Evolutionary conservation across 92 coral and sea anemone genomes (phyloP), one percentile per base, ranked within the genome.

Genomic region (Palythoa caribaeorum): DNA sequence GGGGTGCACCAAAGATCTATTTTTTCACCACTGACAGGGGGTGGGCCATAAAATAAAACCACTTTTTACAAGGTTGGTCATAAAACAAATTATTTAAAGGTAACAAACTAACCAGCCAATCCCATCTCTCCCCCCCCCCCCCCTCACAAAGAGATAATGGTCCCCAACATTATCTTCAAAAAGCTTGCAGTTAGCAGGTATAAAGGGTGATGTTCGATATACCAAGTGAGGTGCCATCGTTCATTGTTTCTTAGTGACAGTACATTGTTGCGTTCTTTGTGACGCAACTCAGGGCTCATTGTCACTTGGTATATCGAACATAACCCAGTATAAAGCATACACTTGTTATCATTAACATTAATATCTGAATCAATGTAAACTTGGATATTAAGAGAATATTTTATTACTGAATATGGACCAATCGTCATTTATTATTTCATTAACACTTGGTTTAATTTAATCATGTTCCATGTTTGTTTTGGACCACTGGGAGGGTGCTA

Each of bases 401-500:
- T 28, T 68, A 10, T 68, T 68, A 68, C 39, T 68, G 73, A 68
- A 68, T 68, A 28, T 68, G 73, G 73, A 68, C 73, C 14, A 10
- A 68, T 68, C 73, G 13, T 68, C 73, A 68, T 68, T 68, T 68
- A 68, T 68, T 68, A 68, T 68, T 68, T 68, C 40, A 68, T 68
- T 68, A 44, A 44, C 48, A 68, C 73, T 68, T 68, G 39, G 40
- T 68, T 68, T 68, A 68, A 20, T 68, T 68, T 68, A 14, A 68
- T 68, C 38, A 68, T 63, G 70, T 63, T 63, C 70, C 70, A 63
- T 3, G 70, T 63, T 63, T 63, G 70, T 63, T 63, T 63, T 63
- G 70, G 70, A 63, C 70, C 70, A 63, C 70, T 63, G 70, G 70
- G 70, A 63, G 70, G 70, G 70, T 63, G 70, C 70, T 63, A 28